Conservation (phyloP, 2,113 vertebrate genomes). For the Scopus umbretta region DNA sequence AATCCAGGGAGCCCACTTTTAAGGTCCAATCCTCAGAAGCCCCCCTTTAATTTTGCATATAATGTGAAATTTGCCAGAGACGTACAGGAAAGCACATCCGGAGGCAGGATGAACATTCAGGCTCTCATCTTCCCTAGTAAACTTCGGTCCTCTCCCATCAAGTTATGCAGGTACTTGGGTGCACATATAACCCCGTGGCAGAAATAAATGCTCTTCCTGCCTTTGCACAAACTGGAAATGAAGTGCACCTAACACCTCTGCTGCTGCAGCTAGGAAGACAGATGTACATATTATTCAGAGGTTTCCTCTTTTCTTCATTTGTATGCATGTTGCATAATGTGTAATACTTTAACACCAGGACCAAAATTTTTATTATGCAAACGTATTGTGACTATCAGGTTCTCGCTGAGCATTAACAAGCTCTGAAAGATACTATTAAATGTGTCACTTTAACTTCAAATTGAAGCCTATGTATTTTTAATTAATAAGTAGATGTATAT, state of each 20-base stretch:
- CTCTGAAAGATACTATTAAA: constrained; percentile 23
- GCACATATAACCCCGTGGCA: background rate
- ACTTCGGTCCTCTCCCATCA: background rate
- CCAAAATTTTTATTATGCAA: constrained; percentile 39
- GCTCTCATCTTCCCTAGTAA: background rate
- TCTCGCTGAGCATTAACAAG: background rate
- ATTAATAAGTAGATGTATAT: constrained; percentile 32
- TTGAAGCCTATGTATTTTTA: constrained; percentile 41
- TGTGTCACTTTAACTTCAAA: constrained; percentile 29
- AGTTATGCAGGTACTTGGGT: background rate
- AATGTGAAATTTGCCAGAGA: background rate
- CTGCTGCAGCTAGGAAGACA: background rate
- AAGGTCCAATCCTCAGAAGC: background rate
- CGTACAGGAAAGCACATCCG: background rate
- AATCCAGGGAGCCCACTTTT: background rate
- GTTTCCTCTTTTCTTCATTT: constrained; percentile 13
- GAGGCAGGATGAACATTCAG: background rate
- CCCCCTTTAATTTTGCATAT: background rate
- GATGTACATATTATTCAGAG: background rate
- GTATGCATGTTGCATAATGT: background rate
- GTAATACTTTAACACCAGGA: constrained; percentile 20
- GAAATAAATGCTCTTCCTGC: background rate
- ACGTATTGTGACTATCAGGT: constrained; percentile 35
- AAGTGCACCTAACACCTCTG: background rate
- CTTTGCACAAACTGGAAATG: background rate